Base-by-base conservation (phyloP, 1,140 invertebrate genomes). In the Zaprionus africanus region DNA sequence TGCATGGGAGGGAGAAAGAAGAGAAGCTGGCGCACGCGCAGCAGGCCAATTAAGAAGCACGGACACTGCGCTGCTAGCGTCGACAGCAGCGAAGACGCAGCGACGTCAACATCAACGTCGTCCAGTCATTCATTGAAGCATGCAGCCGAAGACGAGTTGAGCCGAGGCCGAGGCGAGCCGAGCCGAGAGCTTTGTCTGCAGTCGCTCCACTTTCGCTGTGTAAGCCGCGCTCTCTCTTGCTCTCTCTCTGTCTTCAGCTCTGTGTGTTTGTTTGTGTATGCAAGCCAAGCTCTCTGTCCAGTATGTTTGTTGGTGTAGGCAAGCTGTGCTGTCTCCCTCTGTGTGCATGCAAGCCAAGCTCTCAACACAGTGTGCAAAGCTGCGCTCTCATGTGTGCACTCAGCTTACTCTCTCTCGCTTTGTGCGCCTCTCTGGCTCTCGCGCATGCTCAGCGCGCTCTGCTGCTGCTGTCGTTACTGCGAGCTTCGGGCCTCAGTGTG, bases 1-100 rank as follows among this genome's bases (percentile, higher is more conserved):
- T 34, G 31, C 31, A 34, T 34, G 31, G 31, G 9, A 34, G 31
- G 31, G 31, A 34, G 31, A 34, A 34, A 34, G 31, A 34, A 82
- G 79, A 86, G 79, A 86, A 79, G 81, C 82, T 85, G 65, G 74
- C 76, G 79, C 66, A 78, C 70, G 83, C 83, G 58, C 68, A 49
- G 66, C 68, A 49, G 66, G 76, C 66, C 78, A 81, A 76, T 88
- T 84, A 84, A 84, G 61, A 63, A 84, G 78, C 68, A 34, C 46
- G 62, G 22, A 22, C 53, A 60, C 71, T 53, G 13, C 53, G 36
- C 58, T 64, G 49, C 31, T 56, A 31, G 17, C 26, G 61, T 17
- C 13, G 26, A 26, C 49, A 51, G 54, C 51, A 7, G 15, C 12
- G 43, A 28, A 38, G 46, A 19, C 22, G 64, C 31, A 34, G 43